Percentiles rank a stretch among this genome's conserved stretches.
Conservation (phyloP, 1,140 invertebrate species). For the Schlechtendalia chinensis region DNA sequence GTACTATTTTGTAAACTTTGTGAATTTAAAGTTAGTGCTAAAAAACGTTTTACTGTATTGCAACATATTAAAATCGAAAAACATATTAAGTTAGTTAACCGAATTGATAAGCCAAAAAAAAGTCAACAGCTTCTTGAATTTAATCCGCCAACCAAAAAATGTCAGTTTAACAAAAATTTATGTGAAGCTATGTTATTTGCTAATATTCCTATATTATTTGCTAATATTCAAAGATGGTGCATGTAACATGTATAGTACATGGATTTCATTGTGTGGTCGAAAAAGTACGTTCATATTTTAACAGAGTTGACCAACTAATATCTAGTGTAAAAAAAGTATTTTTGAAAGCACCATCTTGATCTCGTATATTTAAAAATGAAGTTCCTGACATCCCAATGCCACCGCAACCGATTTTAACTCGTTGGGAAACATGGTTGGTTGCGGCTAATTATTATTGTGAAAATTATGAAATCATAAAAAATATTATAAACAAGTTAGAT, state of each 20-base stretch:
- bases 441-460: no score
- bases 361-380: not conserved
- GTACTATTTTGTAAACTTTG: no score
- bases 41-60: no score
- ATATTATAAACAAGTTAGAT: slow-evolving; percentile 1
- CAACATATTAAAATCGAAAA: no score
- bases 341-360: not conserved
- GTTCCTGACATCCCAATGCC: not conserved
- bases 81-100: no score
- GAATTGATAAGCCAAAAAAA: no score
- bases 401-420: no score
- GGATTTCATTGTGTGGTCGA: not conserved
- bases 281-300: not conserved
- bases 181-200: slow-evolving; percentile 10
- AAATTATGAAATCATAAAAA: not conserved
- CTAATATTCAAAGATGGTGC: not conserved
- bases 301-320: no score
- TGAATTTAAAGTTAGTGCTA: no score
- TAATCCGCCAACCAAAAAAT: no score
- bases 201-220: slow-evolving; percentile 9
- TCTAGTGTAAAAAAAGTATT: not conserved
- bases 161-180: not conserved
- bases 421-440: no score
- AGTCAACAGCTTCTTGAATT: no score
- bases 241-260: not conserved